These are phyloP conservation scores for Nothobranchius kuhntae DNA, from an alignment of 2,113 vertebrate species.

Conservation along the genomic window DNA sequence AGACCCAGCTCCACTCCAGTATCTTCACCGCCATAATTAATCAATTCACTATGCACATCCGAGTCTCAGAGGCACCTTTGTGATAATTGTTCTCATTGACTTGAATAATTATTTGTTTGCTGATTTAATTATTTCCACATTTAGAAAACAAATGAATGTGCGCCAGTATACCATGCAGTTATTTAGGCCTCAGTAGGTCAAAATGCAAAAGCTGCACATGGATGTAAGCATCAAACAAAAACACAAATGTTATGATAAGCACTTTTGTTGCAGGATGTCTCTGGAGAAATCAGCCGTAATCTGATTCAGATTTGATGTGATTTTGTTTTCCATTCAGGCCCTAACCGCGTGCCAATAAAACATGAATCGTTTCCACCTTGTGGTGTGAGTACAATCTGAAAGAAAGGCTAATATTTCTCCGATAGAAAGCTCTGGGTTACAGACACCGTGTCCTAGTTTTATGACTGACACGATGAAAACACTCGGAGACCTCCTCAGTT, in stretches of 20 bases:
- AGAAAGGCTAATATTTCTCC: constrained; percentile 72
- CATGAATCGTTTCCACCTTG: constrained; percentile 61
- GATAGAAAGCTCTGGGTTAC: constrained; percentile 54
- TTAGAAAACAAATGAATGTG: constrained; percentile 77
- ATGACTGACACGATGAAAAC: constrained; percentile 65
- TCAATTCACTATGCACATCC: constrained; percentile 79
- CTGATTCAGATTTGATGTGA: constrained; percentile 44
- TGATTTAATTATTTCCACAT: constrained; percentile 83
- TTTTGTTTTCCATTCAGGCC: constrained; percentile 26
- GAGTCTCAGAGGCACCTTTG: constrained; percentile 83
- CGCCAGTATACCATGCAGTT: constrained; percentile 26
- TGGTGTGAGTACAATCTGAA: constrained; percentile 66
- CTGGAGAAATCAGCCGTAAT: constrained; percentile 28
- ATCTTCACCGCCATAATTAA: constrained; percentile 82
- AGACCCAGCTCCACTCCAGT: constrained; percentile 77
- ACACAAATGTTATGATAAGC: neutral
- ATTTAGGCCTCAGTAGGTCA: constrained; percentile 18
- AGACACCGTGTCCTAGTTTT: constrained; percentile 53
- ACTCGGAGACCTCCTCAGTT: constrained; percentile 36
- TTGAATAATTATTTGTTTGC: constrained; percentile 87
- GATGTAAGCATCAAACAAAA: neutral
- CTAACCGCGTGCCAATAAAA: constrained; percentile 42
- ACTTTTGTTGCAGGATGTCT: constrained; percentile 10
- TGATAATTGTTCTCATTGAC: constrained; percentile 86
- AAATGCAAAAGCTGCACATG: constrained; percentile 5